Percentiles rank a stretch among this genome's conserved stretches.
Conservation (phyloP, 2,797 vertebrate genomes). For the Echiichthys vipera region DNA sequence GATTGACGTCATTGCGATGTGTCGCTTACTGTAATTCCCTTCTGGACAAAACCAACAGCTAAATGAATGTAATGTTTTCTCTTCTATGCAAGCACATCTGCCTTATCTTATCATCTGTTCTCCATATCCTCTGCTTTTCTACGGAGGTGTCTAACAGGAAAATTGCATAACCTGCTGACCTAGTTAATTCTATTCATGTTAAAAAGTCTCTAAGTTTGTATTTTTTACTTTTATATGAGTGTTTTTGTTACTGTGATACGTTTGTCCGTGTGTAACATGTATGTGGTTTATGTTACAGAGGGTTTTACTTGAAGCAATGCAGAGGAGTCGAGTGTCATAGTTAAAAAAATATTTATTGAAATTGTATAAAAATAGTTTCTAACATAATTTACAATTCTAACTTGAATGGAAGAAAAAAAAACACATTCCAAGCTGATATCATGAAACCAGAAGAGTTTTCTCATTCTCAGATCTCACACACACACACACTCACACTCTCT, state of each 20-base stretch:
- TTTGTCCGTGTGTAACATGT: too few relatives aligned
- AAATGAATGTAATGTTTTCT: too few relatives aligned
- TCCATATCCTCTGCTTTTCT: slow-evolving; percentile 13
- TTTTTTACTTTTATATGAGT: too few relatives aligned
- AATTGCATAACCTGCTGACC: slow-evolving; percentile 22
- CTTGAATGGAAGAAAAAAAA: slow-evolving; percentile 67
- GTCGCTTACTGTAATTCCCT: too few relatives aligned
- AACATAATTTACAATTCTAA: slow-evolving; percentile 86
- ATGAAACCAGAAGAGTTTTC: slow-evolving; percentile 66
- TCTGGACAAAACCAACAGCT: too few relatives aligned
- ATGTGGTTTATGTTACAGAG: neutral
- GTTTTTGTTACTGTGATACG: too few relatives aligned
- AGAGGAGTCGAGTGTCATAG: slow-evolving; percentile 51
- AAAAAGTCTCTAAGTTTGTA: too few relatives aligned
- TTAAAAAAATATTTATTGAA: slow-evolving; percentile 90
- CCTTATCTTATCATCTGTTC: slow-evolving; percentile 52
- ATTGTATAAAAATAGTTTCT: slow-evolving; percentile 88
- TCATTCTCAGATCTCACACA: slow-evolving; percentile 38
- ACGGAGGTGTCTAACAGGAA: slow-evolving; percentile 50
- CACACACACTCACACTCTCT: slow-evolving; percentile 6
- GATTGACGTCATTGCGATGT: too few relatives aligned
- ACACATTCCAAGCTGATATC: slow-evolving; percentile 73
- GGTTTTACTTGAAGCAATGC: neutral
- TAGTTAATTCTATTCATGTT: slow-evolving; percentile 10
- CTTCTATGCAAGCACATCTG: neutral